phyloP scores from a whole-genome alignment of 2,113 vertebrate genomes.

The Strigops habroptila region DNA sequence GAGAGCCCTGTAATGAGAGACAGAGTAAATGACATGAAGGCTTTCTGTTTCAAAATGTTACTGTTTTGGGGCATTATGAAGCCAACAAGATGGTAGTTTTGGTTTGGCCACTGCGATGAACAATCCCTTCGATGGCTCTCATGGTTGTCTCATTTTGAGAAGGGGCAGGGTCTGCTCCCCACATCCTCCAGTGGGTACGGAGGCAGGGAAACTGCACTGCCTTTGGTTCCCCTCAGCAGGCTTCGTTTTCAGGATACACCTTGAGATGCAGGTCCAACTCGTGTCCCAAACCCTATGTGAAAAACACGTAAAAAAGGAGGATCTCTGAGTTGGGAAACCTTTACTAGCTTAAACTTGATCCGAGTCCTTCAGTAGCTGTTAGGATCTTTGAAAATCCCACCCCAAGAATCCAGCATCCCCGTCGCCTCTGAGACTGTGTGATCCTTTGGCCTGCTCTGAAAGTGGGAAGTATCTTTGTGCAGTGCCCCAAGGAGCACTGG shows the following conservation, averaged over 20 bases:
- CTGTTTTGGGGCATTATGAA: neutral
- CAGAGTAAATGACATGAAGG: neutral
- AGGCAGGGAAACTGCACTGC: neutral
- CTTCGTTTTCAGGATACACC: rapidly evolving
- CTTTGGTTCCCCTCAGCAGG: neutral
- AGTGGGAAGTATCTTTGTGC: neutral
- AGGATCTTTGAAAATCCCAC: neutral
- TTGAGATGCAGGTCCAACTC: neutral
- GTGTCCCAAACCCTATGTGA: neutral
- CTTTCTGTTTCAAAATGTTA: neutral
- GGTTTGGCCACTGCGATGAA: neutral
- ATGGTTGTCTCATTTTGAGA: neutral
- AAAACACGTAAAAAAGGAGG: neutral
- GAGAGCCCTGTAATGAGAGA: neutral
- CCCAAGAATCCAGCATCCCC: neutral
- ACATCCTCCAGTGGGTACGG: rapidly evolving
- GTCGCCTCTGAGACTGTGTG: neutral
- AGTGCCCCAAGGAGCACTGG: neutral
- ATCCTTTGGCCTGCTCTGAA: neutral
- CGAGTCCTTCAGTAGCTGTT: neutral
- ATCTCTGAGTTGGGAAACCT: neutral
- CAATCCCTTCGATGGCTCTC: neutral
- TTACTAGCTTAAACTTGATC: neutral
- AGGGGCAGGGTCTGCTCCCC: neutral
- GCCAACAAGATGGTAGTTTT: neutral